A percentile compares a stretch with the other conserved stretches of the same genome.
Conservation (phyloP, 2,888 invertebrate genomes). For the Apamea anceps region DNA sequence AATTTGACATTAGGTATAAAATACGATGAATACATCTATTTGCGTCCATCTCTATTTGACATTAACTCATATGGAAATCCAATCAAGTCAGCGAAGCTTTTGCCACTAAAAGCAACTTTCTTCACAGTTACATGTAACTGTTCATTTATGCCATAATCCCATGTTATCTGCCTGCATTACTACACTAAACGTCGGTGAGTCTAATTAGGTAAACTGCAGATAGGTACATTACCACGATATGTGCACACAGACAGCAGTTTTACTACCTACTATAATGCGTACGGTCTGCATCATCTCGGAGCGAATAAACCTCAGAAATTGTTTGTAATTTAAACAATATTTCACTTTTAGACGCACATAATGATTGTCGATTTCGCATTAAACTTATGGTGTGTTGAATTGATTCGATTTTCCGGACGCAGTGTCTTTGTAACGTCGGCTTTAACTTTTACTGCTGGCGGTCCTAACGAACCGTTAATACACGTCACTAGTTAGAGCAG, state of each 20-base stretch:
- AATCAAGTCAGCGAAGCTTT: slow-evolving; percentile 56
- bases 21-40: slow-evolving; percentile 23
- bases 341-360: slow-evolving; percentile 28
- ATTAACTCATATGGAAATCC: slow-evolving; percentile 61
- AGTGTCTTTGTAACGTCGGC: slow-evolving; percentile 70
- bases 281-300: slow-evolving; percentile 40
- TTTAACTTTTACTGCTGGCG: slow-evolving; percentile 60
- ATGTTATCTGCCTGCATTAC: slow-evolving; percentile 59
- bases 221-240: slow-evolving; percentile 64
- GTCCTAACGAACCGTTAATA: slow-evolving; percentile 78
- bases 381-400: slow-evolving; percentile 48
- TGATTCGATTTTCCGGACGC: slow-evolving; percentile 67
- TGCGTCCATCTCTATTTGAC: slow-evolving; percentile 31
- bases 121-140: slow-evolving; percentile 66
- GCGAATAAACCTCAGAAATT: slow-evolving; percentile 24
- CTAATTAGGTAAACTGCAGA: slow-evolving; percentile 66
- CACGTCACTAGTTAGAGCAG: slow-evolving; percentile 80
- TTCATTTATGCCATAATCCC: slow-evolving; percentile 63
- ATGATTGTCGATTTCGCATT: slow-evolving; percentile 14
- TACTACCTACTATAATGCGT: slow-evolving; percentile 54
- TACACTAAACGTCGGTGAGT: slow-evolving; percentile 58
- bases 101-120: slow-evolving; percentile 64
- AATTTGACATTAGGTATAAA: slow-evolving; percentile 27
- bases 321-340: slow-evolving; percentile 28
- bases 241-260: slow-evolving; percentile 50